Conservation (phyloP, 2,888 invertebrate genomes). For the Nipponacmea schrenckii region DNA sequence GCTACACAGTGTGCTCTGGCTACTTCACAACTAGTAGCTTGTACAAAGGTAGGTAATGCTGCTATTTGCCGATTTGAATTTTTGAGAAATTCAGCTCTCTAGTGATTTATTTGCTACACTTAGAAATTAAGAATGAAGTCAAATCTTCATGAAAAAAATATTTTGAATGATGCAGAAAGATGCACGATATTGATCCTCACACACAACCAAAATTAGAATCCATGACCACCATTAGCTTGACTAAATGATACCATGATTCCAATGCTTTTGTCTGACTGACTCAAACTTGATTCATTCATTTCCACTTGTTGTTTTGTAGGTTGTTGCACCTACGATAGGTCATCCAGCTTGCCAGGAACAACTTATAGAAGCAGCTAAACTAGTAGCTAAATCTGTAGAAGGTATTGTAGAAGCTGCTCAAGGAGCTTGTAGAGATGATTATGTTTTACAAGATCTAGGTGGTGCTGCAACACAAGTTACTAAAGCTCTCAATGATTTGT, state of each 20-base stretch:
- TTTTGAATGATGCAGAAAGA: too few species aligned
- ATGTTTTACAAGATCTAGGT: slow-evolving; percentile 80
- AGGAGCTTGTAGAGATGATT: slow-evolving; percentile 75
- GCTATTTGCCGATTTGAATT: background rate
- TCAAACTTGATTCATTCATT: too few species aligned
- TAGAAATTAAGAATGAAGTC: too few species aligned
- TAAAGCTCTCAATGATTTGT: slow-evolving; percentile 85
- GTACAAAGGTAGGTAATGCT: slow-evolving; percentile 80
- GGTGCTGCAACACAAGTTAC: slow-evolving; percentile 91
- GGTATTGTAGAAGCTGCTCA: slow-evolving; percentile 79
- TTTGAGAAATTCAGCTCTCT: background rate
- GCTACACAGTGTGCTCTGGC: slow-evolving; percentile 97
- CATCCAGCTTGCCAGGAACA: slow-evolving; percentile 81
- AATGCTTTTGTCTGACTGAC: too few species aligned
- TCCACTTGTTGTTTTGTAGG: slow-evolving; percentile 61
- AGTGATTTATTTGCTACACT: background rate
- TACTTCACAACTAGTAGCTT: slow-evolving; percentile 96
- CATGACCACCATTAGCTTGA: too few species aligned
- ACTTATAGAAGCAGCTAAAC: slow-evolving; percentile 88
- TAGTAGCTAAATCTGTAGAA: slow-evolving; percentile 92
- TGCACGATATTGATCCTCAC: too few species aligned
- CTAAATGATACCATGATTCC: too few species aligned
- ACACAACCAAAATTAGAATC: too few species aligned
- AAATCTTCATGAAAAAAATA: too few species aligned
- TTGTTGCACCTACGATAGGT: slow-evolving; percentile 74